Evolutionary conservation across 2,888 invertebrate genomes (phyloP), one percentile per base, ranked within the genome.

Genomic region (Perdita meconis): DNA sequence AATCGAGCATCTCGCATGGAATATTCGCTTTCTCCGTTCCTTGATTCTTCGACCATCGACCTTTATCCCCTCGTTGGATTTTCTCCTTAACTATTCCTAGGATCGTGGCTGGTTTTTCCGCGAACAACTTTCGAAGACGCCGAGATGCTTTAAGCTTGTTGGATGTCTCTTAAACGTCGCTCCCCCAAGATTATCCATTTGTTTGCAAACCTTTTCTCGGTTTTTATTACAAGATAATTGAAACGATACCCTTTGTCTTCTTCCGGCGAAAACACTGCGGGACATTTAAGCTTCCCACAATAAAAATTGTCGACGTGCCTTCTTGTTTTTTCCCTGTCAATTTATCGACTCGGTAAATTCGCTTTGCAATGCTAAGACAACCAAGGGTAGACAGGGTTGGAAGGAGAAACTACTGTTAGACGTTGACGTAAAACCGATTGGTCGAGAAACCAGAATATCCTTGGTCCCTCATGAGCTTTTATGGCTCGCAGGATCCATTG

Each of bases 161-260:
- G 6, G 47, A 19, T 5, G 24, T 19, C 16, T 12, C 38, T 57
- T 57, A 36, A 50, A 50, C 36, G 19, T 26, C 8, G 6, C 40
- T 36, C 64, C 64, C 60, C 16, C 51, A 40, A 13, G 73, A 47
- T 53, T 60, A 60, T 57, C 65, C 63, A 22, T 56, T 34, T 44
- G 30, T 61, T 44, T 51, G 79, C 47, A 57, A 79, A 75, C 50
- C 78, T 68, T 70, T 60, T 40, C 22, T 10, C 30, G 26, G 22
- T 22, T 73, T 67, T 55, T n/a, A n/a, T 24, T 24, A 40, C 6
- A 44, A 24, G 51, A 10, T n/a, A 19, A 34, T 30, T 13, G 36
- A 36, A 42, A 63, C 34, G 36, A 70, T 24, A 26, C 12, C 42
- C 10, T 8, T 36, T 36, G 56, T 13, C 24, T 26, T 10, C 26